phyloP scores from a whole-genome alignment of 2,888 invertebrate species.

The Gymnosoma rotundatum region DNA sequence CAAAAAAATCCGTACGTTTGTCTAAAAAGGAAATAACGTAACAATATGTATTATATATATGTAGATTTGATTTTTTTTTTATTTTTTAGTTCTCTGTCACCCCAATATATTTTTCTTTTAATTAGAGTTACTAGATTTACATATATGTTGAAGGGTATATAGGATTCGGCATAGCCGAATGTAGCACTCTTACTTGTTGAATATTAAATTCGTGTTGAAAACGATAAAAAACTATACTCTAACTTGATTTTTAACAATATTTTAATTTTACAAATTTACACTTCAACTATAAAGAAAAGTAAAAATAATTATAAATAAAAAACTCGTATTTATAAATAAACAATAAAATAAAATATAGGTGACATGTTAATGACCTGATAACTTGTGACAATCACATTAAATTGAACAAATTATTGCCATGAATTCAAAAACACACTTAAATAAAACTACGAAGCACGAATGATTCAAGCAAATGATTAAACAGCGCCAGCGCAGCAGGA shows the following conservation, averaged over 20 bases:
- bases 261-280: background rate
- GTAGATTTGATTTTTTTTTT: no score
- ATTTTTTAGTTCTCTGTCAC: no score
- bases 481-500: constrained; percentile 62
- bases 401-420: constrained; percentile 33
- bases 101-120: no score
- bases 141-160: no score
- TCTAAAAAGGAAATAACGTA: no score
- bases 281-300: background rate
- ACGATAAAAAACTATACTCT: no score
- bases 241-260: no score
- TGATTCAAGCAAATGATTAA: constrained; percentile 12
- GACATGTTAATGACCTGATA: constrained; percentile 53
- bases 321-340: background rate
- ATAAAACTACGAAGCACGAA: background rate
- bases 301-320: background rate
- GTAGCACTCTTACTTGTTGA: background rate
- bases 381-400: constrained; percentile 37
- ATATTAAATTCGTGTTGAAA: no score
- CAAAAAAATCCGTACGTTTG: no score
- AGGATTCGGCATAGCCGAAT: no score
- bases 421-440: constrained; percentile 4
- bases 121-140: no score
- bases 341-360: constrained; percentile 19
- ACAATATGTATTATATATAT: no score